Conservation (phyloP, 2,888 invertebrate species). For the Leucania comma region DNA sequence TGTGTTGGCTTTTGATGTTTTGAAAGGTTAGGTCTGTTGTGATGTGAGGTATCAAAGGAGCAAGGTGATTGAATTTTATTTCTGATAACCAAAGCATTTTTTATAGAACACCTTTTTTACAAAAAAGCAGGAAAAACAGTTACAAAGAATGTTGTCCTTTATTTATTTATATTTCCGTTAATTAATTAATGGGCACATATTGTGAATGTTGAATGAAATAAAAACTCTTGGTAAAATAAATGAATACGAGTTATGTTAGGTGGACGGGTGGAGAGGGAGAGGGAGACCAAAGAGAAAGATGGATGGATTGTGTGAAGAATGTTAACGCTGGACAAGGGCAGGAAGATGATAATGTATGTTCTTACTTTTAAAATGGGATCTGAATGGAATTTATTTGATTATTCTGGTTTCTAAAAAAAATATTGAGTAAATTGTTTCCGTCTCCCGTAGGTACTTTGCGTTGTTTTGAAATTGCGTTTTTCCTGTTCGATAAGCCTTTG, state of each 20-base stretch:
- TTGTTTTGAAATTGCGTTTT: too few species aligned
- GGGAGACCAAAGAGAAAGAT: too few species aligned
- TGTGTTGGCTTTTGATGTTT: constrained; percentile 48
- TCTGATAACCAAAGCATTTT: constrained; percentile 16
- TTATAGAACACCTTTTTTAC: neutral
- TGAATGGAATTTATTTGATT: too few species aligned
- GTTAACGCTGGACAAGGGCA: too few species aligned
- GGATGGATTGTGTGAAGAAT: too few species aligned
- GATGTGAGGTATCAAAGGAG: constrained; percentile 31
- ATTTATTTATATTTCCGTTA: constrained; percentile 6
- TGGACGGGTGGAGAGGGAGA: too few species aligned
- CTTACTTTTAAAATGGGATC: too few species aligned
- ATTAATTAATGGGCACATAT: neutral
- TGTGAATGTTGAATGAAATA: neutral
- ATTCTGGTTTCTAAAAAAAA: too few species aligned
- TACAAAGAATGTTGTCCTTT: neutral
- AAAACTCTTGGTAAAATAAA: constrained; percentile 14
- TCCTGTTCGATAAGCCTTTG: neutral
- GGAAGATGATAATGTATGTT: too few species aligned
- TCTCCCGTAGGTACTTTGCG: too few species aligned
- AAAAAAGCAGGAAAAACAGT: constrained; percentile 5
- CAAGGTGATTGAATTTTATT: constrained; percentile 21
- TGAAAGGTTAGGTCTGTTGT: constrained; percentile 39
- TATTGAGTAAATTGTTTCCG: too few species aligned
- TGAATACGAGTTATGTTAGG: too few species aligned